A percentile compares a stretch with the other conserved stretches of the same genome.
phyloP scores from a whole-genome alignment of 2,888 invertebrate species.

The Omphaloscelis lunosa region DNA sequence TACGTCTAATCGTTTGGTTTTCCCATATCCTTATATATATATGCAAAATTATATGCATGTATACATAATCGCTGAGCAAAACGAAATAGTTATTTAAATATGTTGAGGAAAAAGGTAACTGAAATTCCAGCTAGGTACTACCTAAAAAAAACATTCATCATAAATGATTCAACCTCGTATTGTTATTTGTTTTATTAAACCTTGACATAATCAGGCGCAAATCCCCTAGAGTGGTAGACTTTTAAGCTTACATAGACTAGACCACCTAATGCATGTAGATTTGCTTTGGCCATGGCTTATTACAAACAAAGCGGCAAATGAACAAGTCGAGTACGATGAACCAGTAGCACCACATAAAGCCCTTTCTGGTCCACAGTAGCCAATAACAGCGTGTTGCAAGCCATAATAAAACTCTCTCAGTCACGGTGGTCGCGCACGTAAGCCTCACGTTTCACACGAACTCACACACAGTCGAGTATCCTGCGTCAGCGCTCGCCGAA shows the following conservation, averaged over 20 bases:
- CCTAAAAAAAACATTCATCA: slow-evolving; percentile 2
- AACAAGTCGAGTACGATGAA: slow-evolving; percentile 37
- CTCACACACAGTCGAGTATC: slow-evolving; percentile 81
- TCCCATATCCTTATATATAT: slow-evolving; percentile 28
- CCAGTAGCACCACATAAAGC: slow-evolving; percentile 60
- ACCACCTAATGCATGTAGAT: slow-evolving; percentile 2
- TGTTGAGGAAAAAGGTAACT: slow-evolving; percentile 30
- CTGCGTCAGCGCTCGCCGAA: slow-evolving; percentile 63
- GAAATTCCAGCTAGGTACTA: not conserved
- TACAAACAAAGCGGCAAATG: slow-evolving; percentile 6
- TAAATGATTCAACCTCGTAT: slow-evolving; percentile 28
- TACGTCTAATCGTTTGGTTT: slow-evolving; percentile 42
- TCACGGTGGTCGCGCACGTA: slow-evolving; percentile 80
- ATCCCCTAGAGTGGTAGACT: not conserved
- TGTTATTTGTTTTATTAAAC: slow-evolving; percentile 8
- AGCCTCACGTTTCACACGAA: slow-evolving; percentile 80
- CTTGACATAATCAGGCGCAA: slow-evolving; percentile 6
- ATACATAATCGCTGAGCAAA: slow-evolving; percentile 4
- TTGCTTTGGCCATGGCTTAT: not conserved
- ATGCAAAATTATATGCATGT: slow-evolving; percentile 5
- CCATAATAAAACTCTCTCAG: slow-evolving; percentile 79
- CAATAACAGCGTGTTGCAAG: slow-evolving; percentile 69
- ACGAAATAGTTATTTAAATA: slow-evolving; percentile 7
- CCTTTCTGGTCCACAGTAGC: slow-evolving; percentile 64
- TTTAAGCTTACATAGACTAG: not conserved